Evolutionary conservation across 2,888 invertebrate species (phyloP).

Genomic region (Parnassius orleans): DNA sequence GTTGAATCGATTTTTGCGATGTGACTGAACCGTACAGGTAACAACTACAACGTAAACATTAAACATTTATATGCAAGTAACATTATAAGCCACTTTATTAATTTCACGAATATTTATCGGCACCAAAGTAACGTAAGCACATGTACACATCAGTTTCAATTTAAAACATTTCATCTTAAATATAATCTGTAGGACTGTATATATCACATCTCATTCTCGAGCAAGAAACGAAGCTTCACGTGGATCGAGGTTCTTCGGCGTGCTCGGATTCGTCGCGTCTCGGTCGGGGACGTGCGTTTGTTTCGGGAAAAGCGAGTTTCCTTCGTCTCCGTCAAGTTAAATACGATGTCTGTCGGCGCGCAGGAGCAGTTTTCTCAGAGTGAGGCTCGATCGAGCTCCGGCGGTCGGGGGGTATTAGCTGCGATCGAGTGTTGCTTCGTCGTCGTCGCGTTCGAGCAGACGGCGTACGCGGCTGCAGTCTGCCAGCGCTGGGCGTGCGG

Average conservation of each 20-base stretch:
- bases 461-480: slow-evolving; percentile 38
- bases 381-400: slow-evolving; percentile 15
- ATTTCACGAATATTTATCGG: slow-evolving; percentile 12
- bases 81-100: slow-evolving; percentile 22
- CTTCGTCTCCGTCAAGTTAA: slow-evolving; percentile 4
- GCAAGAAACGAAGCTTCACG: neutral
- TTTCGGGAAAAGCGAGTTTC: neutral
- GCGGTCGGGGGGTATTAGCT: slow-evolving; percentile 26
- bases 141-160: slow-evolving; percentile 4
- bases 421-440: slow-evolving; percentile 26
- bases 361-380: slow-evolving; percentile 6
- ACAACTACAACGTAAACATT: slow-evolving; percentile 23
- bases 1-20: slow-evolving; percentile 3
- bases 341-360: slow-evolving; percentile 1
- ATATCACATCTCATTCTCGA: neutral
- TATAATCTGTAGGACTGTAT: neutral
- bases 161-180: slow-evolving; percentile 3
- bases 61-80: slow-evolving; percentile 23
- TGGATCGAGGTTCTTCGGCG: neutral
- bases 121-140: slow-evolving; percentile 24
- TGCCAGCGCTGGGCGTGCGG: slow-evolving; percentile 34
- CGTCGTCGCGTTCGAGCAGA: slow-evolving; percentile 35
- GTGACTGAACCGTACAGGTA: slow-evolving; percentile 2
- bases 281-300: neutral
- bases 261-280: neutral